Evolutionary conservation across 2,797 vertebrate genomes (phyloP).

Genomic region (Lindbergichthys nudifrons): DNA sequence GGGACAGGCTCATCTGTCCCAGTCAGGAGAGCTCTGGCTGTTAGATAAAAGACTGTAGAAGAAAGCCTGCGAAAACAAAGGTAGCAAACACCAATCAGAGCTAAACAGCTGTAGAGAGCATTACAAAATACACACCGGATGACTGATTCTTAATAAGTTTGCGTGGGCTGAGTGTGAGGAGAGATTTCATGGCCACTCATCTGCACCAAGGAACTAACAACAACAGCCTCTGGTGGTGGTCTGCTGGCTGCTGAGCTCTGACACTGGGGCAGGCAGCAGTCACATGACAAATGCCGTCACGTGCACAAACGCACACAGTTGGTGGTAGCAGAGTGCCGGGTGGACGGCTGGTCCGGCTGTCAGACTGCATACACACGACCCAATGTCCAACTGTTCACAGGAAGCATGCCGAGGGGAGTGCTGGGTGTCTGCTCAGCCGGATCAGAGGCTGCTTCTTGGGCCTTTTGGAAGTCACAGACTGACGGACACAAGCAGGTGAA

Average conservation of each 20-base stretch:
- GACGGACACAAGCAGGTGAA: conserved; percentile 76
- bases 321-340: conserved; percentile 47
- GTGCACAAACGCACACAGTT: conserved; percentile 55
- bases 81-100: conserved; percentile 34
- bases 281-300: conserved; percentile 67
- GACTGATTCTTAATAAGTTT: conserved; percentile 28
- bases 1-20: conserved; percentile 69
- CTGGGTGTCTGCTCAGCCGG: conserved; percentile 32
- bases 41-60: conserved; percentile 36
- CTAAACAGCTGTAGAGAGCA: conserved; percentile 45
- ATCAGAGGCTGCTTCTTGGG: conserved; percentile 34
- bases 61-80: conserved; percentile 16
- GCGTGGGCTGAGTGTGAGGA: conserved; percentile 23
- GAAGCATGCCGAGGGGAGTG: conserved; percentile 54
- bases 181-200: conserved; percentile 48
- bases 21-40: conserved; percentile 39
- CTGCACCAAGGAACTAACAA: conserved; percentile 60
- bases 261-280: conserved; percentile 46
- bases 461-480: conserved; percentile 43
- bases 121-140: conserved; percentile 25
- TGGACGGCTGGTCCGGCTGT: conserved; percentile 48
- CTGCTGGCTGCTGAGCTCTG: conserved; percentile 55
- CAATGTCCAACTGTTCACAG: conserved; percentile 57
- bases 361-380: conserved; percentile 46
- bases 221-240: conserved; percentile 67